Percentiles rank a stretch among this genome's conserved stretches.
These are phyloP conservation scores for Paratilapia polleni DNA, from an alignment of 2,113 vertebrate species.

Conservation along the genomic window DNA sequence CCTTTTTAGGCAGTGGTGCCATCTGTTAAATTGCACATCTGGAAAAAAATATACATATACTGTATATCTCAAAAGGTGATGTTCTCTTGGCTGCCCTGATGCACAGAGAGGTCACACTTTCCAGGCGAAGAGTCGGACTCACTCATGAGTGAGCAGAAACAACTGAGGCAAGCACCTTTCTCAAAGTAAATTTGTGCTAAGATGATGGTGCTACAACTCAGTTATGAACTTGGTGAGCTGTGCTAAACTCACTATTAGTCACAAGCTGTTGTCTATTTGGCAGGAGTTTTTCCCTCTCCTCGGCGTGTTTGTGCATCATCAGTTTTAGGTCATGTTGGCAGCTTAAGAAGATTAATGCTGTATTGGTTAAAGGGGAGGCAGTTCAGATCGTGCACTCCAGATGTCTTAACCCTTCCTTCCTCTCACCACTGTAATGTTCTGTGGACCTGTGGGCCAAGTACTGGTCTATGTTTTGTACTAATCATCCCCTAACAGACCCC, in stretches of 20 bases:
- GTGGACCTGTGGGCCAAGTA: slow-evolving; percentile 11
- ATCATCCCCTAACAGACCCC: slow-evolving; percentile 47
- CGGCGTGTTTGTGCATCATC: slow-evolving; percentile 46
- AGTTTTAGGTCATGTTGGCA: slow-evolving; percentile 67
- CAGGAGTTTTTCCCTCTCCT: slow-evolving; percentile 31
- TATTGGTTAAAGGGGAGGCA: slow-evolving; percentile 45
- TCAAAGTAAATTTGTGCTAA: slow-evolving; percentile 35
- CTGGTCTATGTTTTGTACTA: slow-evolving; percentile 5
- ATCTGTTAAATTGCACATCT: slow-evolving; percentile 34
- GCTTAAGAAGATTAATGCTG: slow-evolving; percentile 68
- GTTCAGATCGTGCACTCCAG: slow-evolving; percentile 16
- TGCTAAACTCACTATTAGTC: slow-evolving; percentile 45
- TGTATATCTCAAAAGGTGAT: not conserved
- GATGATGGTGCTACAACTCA: slow-evolving; percentile 41
- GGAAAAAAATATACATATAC: too few relatives aligned
- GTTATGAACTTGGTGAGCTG: slow-evolving; percentile 49
- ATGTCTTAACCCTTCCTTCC: slow-evolving; percentile 44
- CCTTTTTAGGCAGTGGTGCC: slow-evolving; percentile 1
- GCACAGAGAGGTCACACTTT: slow-evolving; percentile 25
- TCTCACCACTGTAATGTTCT: slow-evolving; percentile 15
- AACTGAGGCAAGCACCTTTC: slow-evolving; percentile 47
- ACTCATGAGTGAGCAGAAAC: slow-evolving; percentile 39
- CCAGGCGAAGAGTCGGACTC: not conserved
- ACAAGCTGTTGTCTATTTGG: slow-evolving; percentile 48
- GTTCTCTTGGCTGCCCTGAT: not conserved